phyloP scores from a whole-genome alignment of 2,888 invertebrate species.

The Microchrysa polita region DNA sequence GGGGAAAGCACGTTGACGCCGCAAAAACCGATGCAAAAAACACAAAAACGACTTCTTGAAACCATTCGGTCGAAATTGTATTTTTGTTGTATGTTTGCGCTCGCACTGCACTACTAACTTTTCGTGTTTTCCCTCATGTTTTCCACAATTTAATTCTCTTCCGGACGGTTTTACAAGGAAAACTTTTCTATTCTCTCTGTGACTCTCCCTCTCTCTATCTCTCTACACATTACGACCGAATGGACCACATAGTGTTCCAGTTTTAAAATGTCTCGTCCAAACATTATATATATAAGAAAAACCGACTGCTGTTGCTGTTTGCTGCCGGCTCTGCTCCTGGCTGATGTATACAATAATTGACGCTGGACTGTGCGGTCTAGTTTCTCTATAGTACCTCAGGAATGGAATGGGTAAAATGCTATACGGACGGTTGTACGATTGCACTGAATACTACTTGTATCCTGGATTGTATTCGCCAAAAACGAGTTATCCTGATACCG shows the following conservation, averaged over 20 bases:
- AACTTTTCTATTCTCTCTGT: conserved; percentile 45
- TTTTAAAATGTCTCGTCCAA: conserved; percentile 22
- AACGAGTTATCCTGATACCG: no score
- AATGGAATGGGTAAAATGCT: no score
- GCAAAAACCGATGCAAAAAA: not conserved
- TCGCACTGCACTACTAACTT: conserved; percentile 46
- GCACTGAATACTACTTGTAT: no score
- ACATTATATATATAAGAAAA: no score
- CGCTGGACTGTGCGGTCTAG: no score
- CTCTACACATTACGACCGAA: conserved; percentile 31
- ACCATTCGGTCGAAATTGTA: conserved; percentile 42
- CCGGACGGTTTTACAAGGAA: conserved; percentile 45
- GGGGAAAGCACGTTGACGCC: not conserved
- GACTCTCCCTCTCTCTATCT: no score
- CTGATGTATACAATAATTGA: no score
- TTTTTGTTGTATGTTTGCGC: conserved; percentile 6
- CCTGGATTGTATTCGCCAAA: no score
- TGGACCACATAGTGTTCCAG: conserved; percentile 33
- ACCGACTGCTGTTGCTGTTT: not conserved
- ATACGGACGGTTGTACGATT: no score
- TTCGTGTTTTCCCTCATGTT: conserved; percentile 46
- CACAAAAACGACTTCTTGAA: not conserved
- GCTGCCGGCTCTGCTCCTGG: no score
- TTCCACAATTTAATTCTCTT: conserved; percentile 48
- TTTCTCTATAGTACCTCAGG: no score